Base-by-base conservation (phyloP, 2,113 vertebrate species). In the Notothenia coriiceps region DNA sequence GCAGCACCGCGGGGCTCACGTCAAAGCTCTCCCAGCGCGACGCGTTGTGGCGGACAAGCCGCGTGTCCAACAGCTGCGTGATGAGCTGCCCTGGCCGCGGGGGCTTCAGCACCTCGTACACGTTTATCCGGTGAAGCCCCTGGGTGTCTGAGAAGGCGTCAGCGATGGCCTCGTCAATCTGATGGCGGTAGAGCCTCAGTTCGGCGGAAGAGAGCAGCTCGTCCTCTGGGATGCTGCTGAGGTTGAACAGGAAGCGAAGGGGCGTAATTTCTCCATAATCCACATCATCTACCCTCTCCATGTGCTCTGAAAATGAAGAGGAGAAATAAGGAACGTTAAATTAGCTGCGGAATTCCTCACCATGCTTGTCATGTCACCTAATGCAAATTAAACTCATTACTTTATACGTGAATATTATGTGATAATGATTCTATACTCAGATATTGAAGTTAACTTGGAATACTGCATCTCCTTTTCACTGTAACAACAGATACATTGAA, bases 11-110 rank as follows among this genome's bases (percentile, higher is more conserved):
- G 0, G 97, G 97, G 93, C 98, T 99, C 88, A 99, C 98, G 77
- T 99, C 98, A 43, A 99, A 99, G 93, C 94, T 97, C 95, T 99
- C 98, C 98, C 98, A 99, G 82, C 94, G 94, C 1, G 97, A 97
- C 82, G 94, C 80, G 87, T 99, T 98, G 94, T 98, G 97, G 61
- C 93, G 96, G 89, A 99, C 97, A 61, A 99, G 95, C 79, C 97
- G 95, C 0, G 98, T 99, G 90, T 99, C 98, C 95, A 99, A 94
- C 83, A 99, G 97, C 92, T 97, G 95, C 64, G 96, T 97, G 94
- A 98, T 98, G 81, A 96, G 94, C 89, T 96, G 96, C 40, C 96
- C 95, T 0, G 92, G 91, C 62, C 79, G 93, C 6, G 97, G 96
- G 11, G 89, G 81, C 92, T 98, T 98, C 93, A 99, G 93, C 90